A percentile compares a stretch with the other conserved stretches of the same genome.
Evolutionary conservation across 92 coral and sea anemone genomes (phyloP).

Genomic region (Chrysogorgia sp.): DNA sequence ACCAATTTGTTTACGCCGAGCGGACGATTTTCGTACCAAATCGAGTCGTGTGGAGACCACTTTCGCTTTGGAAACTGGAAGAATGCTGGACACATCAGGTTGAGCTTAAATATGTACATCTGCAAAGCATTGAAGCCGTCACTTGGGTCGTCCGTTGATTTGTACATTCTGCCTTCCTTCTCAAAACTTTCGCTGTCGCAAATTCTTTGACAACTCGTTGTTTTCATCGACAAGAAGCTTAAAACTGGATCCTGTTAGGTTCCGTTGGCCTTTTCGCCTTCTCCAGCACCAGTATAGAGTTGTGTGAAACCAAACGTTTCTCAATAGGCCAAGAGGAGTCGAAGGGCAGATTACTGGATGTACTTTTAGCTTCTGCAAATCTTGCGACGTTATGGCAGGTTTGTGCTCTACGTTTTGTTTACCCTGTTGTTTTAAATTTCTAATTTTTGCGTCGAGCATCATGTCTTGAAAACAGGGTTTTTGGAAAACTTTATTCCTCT

Average conservation of each 20-base stretch:
- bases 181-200: slow-evolving; percentile 31
- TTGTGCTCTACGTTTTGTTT: slow-evolving; percentile 33
- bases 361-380: slow-evolving; percentile 48
- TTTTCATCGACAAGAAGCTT: slow-evolving; percentile 25
- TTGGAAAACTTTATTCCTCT: slow-evolving; percentile 24
- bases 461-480: slow-evolving; percentile 52
- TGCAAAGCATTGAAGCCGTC: slow-evolving; percentile 44
- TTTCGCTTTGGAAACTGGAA: slow-evolving; percentile 48
- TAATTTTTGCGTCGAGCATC: slow-evolving; percentile 65
- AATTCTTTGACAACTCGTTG: slow-evolving; percentile 30
- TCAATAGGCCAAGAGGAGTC: slow-evolving; percentile 21
- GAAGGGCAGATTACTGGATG: slow-evolving; percentile 29
- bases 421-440: slow-evolving; percentile 48
- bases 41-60: slow-evolving; percentile 23
- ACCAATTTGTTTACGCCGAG: slow-evolving; percentile 33
- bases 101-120: slow-evolving; percentile 30
- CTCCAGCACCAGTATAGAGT: slow-evolving; percentile 51
- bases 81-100: slow-evolving; percentile 43
- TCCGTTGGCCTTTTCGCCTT: slow-evolving; percentile 53
- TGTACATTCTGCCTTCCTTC: slow-evolving; percentile 41
- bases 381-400: slow-evolving; percentile 30
- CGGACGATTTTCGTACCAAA: no score
- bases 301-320: slow-evolving; percentile 46
- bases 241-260: slow-evolving; percentile 31
- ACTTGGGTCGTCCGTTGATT: slow-evolving; percentile 30